These are phyloP conservation scores for Desoria tigrina DNA, from an alignment of 2,888 invertebrate species.

Conservation along the genomic window DNA sequence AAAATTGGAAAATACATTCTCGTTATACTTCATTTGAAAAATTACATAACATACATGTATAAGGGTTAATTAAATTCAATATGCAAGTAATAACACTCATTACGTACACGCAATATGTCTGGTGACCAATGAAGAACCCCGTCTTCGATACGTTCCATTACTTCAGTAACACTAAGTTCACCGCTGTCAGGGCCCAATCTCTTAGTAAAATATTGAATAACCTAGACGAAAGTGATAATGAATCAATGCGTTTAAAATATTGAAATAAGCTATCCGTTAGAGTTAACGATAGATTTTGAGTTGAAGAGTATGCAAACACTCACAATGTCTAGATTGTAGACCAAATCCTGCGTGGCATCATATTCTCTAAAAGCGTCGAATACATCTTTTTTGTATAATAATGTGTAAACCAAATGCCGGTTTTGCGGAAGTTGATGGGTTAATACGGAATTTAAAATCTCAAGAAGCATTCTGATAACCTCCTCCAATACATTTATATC, in stretches of 20 bases:
- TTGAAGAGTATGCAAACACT: conserved; percentile 54
- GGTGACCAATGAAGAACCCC: conserved; percentile 92
- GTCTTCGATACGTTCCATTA: conserved; percentile 83
- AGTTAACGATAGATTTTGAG: background rate
- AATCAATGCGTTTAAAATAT: conserved; percentile 1
- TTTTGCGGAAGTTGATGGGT: conserved; percentile 83
- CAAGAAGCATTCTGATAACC: conserved; percentile 92
- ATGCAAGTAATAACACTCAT: background rate
- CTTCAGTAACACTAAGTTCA: conserved; percentile 81
- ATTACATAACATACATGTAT: background rate
- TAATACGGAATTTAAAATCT: conserved; percentile 94
- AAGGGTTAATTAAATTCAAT: conserved; percentile 8
- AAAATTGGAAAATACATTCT: no score
- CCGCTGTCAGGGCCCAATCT: conserved; percentile 64
- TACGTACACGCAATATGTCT: conserved; percentile 81
- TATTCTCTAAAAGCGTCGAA: conserved; percentile 85
- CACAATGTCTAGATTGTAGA: conserved; percentile 92
- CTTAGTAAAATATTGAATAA: conserved; percentile 70
- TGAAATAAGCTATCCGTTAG: background rate
- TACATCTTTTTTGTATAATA: conserved; percentile 87
- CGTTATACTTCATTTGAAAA: conserved; percentile 7
- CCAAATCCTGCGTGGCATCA: conserved; percentile 86
- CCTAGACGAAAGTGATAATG: conserved; percentile 56
- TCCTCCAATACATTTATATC: conserved; percentile 92
- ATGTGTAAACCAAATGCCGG: conserved; percentile 89